Evolutionary conservation across 2,797 vertebrate species (phyloP), one percentile per base, ranked within the genome.

Genomic region (Crenuchus spilurus): DNA sequence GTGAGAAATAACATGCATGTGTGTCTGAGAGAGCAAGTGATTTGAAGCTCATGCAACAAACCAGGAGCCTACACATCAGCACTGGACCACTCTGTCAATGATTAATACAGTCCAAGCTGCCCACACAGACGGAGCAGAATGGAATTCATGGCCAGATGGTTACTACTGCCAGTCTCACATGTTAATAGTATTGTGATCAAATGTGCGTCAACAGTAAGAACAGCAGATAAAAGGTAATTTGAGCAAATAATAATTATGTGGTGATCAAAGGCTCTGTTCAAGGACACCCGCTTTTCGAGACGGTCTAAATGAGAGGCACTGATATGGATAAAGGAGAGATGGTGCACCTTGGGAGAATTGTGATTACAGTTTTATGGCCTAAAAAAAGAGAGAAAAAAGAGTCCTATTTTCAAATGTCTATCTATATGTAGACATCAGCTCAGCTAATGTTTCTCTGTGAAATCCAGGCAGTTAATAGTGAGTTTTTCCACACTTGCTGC

Each of bases 111-210:
- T 66, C n/a, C 60, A 66, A 42, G 52, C 33, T 65, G 42, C 31
- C 52, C 39, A n/a, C 64, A 51, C 48, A 58, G 42, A 58, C 52
- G 54, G 44, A 67, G 62, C 35, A 20, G 11, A 68, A 44, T 58
- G 20, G 14, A 70, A 64, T 74, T 63, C 18, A 55, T 57, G n/a
- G 60, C 52, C 75, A 82, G 75, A 73, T 78, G 72, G 69, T 51
- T 31, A 57, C 31, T 70, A 52, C 35, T 44, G 42, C 69, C 61
- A 68, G 49, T 70, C 72, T 39, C 30, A 68, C 31, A 76, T 52
- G 66, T 67, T 74, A 70, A 46, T 55, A 64, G 39, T 57, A 63
- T 52, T 31, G 70, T 55, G 20, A 41, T 67, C 64, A 66, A 37
- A 58, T 37, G 18, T 35, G 46, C 13, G 44, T 33, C 18, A 66